phyloP scores from a whole-genome alignment of 2,797 vertebrate genomes.

The Hypotaenidia okinawae region DNA sequence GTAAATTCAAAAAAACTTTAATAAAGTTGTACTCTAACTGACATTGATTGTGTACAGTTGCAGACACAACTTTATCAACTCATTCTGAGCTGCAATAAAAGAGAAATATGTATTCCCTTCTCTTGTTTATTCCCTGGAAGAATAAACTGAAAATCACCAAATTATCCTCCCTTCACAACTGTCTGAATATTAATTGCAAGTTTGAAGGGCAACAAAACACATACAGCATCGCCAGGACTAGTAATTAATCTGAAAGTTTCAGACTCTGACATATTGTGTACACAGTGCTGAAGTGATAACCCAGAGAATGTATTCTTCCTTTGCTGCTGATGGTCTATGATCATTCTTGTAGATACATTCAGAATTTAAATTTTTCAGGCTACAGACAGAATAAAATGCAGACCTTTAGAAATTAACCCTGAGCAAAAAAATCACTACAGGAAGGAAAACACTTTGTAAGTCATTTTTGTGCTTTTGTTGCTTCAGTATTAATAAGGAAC shows the following conservation, averaged over 20 bases:
- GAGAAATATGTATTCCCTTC: slow-evolving; percentile 45
- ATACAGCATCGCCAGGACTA: slow-evolving; percentile 63
- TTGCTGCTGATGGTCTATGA: slow-evolving; percentile 43
- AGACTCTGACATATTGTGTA: slow-evolving; percentile 53
- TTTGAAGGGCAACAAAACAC: slow-evolving; percentile 73
- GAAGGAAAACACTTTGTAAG: neutral
- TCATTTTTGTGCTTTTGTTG: neutral
- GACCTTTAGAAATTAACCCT: slow-evolving; percentile 45
- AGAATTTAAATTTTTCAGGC: slow-evolving; percentile 64
- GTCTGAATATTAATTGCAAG: slow-evolving; percentile 77
- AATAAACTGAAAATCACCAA: slow-evolving; percentile 77
- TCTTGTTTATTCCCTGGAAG: slow-evolving; percentile 75
- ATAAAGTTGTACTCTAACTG: slow-evolving; percentile 77
- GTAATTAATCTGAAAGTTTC: slow-evolving; percentile 76
- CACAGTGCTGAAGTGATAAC: slow-evolving; percentile 53
- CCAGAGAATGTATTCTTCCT: slow-evolving; percentile 54
- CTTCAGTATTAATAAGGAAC: slow-evolving; percentile 23
- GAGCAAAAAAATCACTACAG: neutral
- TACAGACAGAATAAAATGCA: slow-evolving; percentile 50
- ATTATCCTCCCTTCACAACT: slow-evolving; percentile 75
- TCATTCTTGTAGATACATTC: slow-evolving; percentile 33
- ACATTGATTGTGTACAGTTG: slow-evolving; percentile 69
- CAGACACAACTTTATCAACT: slow-evolving; percentile 71
- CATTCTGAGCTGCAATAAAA: slow-evolving; percentile 60
- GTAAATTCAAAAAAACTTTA: slow-evolving; percentile 78